Conservation (phyloP, 2,888 invertebrate species). For the Nesidiocoris tenuis region DNA sequence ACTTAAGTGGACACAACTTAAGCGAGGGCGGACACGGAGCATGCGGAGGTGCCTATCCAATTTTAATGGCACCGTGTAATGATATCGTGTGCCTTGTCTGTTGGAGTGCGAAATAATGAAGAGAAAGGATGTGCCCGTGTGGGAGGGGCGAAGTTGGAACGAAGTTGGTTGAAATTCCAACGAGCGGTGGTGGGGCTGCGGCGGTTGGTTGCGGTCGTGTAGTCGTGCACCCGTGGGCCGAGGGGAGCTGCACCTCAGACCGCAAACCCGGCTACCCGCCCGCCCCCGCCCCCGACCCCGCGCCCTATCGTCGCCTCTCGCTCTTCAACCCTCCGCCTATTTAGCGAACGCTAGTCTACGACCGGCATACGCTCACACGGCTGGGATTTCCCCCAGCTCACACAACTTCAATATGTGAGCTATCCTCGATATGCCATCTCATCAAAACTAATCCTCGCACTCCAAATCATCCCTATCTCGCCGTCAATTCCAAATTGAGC, state of each 20-base stretch:
- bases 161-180: not conserved
- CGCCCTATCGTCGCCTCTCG: not conserved
- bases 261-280: not conserved
- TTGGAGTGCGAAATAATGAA: not conserved
- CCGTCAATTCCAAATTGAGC: too few species aligned
- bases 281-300: not conserved
- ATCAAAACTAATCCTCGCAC: not conserved
- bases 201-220: not conserved
- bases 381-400: not conserved
- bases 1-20: not conserved
- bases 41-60: not conserved
- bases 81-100: not conserved
- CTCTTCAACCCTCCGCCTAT: not conserved
- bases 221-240: not conserved
- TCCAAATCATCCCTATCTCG: not conserved
- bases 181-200: not conserved
- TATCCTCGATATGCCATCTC: not conserved
- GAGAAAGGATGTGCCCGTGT: not conserved
- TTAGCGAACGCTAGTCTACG: not conserved
- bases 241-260: not conserved
- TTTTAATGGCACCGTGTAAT: not conserved
- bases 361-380: not conserved
- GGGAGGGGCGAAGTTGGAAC: not conserved
- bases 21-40: not conserved
- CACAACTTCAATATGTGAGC: not conserved